These are phyloP conservation scores for Macaria notata DNA, from an alignment of 2,888 invertebrate genomes.

Conservation along the genomic window DNA sequence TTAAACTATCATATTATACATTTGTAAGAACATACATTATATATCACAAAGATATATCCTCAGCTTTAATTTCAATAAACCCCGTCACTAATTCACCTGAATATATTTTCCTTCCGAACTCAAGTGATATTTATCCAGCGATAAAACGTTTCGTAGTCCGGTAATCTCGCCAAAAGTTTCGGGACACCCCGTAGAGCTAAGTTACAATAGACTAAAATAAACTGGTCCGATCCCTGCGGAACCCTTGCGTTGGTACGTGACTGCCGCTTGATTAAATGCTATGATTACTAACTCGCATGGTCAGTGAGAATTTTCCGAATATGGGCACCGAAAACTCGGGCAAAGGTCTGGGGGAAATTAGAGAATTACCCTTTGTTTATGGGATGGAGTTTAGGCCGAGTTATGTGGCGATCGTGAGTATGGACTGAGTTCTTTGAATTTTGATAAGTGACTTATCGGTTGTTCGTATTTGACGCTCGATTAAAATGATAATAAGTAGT, in stretches of 20 bases:
- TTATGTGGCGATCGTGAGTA: neutral
- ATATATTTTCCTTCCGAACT: too few species aligned
- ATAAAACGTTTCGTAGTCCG: too few species aligned
- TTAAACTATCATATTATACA: too few species aligned
- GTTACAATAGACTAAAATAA: constrained; percentile 23
- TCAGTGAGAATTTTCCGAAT: constrained; percentile 19
- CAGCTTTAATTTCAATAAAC: too few species aligned
- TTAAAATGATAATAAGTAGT: too few species aligned
- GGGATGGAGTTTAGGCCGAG: neutral
- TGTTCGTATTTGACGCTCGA: too few species aligned
- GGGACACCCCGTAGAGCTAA: constrained; percentile 3
- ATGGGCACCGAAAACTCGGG: constrained; percentile 2
- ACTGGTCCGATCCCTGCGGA: constrained; percentile 22
- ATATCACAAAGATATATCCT: too few species aligned
- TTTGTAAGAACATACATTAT: too few species aligned
- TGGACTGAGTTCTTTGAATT: too few species aligned
- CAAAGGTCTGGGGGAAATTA: constrained; percentile 17
- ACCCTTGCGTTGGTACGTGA: constrained; percentile 33
- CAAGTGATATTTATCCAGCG: too few species aligned
- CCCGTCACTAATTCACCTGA: too few species aligned
- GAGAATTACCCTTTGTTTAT: constrained; percentile 5
- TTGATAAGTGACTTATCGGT: too few species aligned
- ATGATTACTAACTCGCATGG: constrained; percentile 29
- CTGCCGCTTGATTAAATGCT: constrained; percentile 32
- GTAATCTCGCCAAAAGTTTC: neutral